Percentiles rank a stretch among this genome's conserved stretches.
Evolutionary conservation across 2,113 vertebrate species (phyloP).

Genomic region (Daubentonia madagascariensis): DNA sequence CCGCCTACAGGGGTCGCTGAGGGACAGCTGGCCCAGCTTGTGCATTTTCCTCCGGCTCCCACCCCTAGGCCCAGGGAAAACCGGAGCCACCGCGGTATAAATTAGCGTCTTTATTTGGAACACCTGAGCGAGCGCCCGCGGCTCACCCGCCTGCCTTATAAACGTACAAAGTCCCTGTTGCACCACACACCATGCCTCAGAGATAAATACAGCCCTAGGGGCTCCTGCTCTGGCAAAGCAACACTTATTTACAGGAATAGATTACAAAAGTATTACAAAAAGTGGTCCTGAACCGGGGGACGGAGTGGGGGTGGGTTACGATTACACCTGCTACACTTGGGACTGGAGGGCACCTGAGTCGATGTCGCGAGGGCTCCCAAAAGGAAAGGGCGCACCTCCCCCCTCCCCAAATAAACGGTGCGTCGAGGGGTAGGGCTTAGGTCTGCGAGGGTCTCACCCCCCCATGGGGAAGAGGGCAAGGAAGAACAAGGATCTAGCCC

Average conservation of each 20-base stretch:
- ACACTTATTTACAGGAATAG: slow-evolving; percentile 80
- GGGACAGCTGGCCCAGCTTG: neutral
- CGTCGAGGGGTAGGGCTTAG: neutral
- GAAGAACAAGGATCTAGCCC: neutral
- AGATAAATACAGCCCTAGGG: slow-evolving; percentile 77
- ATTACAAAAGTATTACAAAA: slow-evolving; percentile 80
- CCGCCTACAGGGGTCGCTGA: slow-evolving; percentile 55
- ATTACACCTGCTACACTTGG: neutral
- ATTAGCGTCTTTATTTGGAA: slow-evolving; percentile 76
- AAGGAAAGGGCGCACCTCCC: neutral
- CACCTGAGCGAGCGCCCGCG: slow-evolving; percentile 35
- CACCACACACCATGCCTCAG: slow-evolving; percentile 75
- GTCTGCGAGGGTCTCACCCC: neutral
- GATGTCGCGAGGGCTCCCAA: accelerated
- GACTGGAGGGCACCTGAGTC: neutral
- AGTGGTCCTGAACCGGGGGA: slow-evolving; percentile 74
- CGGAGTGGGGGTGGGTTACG: neutral
- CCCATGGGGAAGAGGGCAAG: neutral
- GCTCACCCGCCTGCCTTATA: slow-evolving; percentile 49
- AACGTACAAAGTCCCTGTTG: slow-evolving; percentile 71
- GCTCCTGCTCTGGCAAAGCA: slow-evolving; percentile 70
- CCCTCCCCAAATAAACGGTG: neutral
- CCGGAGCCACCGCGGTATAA: slow-evolving; percentile 58
- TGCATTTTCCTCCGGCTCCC: neutral
- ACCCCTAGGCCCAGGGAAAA: neutral